phyloP scores from a whole-genome alignment of 2,797 vertebrate species.

The Coendou prehensilis region DNA sequence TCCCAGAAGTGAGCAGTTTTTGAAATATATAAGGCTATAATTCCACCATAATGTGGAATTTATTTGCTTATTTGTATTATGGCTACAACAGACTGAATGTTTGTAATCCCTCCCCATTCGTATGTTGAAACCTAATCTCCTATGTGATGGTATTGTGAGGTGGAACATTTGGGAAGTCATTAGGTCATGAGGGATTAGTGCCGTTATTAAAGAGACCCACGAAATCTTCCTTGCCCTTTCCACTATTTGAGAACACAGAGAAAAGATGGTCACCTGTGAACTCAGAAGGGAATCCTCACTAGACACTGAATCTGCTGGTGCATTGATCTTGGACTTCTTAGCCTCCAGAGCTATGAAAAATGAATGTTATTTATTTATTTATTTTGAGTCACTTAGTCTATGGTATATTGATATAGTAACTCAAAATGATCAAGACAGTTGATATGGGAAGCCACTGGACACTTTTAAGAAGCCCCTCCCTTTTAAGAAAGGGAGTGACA shows the following conservation, averaged over 20 bases:
- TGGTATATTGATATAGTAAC: background rate
- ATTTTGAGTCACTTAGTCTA: background rate
- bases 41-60: background rate
- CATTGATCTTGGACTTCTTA: background rate
- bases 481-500: slow-evolving; percentile 12
- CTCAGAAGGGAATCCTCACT: background rate
- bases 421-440: background rate
- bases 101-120: background rate
- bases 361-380: background rate
- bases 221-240: background rate
- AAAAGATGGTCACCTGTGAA: background rate
- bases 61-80: slow-evolving; percentile 35
- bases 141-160: background rate
- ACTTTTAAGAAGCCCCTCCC: slow-evolving; percentile 20
- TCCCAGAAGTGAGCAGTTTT: background rate
- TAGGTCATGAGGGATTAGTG: background rate
- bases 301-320: background rate
- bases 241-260: background rate
- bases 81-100: background rate
- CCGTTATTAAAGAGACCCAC: background rate
- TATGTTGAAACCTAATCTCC: background rate
- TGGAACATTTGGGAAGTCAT: background rate
- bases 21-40: slow-evolving; percentile 6
- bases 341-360: background rate
- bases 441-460: background rate